Conservation (phyloP, 2,113 vertebrate species). For the Dolichallabes microphthalmus region DNA sequence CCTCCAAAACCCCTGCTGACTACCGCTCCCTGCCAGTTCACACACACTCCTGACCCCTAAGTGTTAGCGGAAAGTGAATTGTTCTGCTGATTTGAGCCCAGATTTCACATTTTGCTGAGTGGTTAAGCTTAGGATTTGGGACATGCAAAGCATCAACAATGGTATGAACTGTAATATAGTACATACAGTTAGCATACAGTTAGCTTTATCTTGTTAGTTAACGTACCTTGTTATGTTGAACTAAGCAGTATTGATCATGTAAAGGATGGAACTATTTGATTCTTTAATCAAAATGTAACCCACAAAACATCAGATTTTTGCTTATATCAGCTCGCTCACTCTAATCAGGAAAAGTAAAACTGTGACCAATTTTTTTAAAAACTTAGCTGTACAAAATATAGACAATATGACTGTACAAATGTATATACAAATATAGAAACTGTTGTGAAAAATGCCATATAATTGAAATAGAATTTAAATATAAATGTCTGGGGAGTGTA, state of each 20-base stretch:
- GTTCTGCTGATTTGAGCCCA: constrained; percentile 11
- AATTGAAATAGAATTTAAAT: no score
- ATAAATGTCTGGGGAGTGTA: no score
- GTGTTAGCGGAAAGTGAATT: constrained; percentile 11
- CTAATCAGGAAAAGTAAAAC: background rate
- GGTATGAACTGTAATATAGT: background rate
- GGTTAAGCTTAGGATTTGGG: background rate
- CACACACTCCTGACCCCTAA: constrained; percentile 26
- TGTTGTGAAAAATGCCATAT: no score
- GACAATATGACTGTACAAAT: no score
- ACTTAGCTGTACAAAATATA: no score
- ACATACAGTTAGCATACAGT: background rate
- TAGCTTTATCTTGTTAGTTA: background rate
- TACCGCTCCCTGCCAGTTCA: constrained; percentile 25
- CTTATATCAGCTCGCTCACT: background rate
- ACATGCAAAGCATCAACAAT: background rate
- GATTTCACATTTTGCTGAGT: background rate
- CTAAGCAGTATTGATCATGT: background rate
- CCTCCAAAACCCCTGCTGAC: constrained; percentile 27
- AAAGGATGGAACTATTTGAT: background rate
- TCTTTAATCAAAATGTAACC: background rate
- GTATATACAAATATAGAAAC: no score
- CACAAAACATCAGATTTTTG: background rate
- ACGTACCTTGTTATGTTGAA: background rate
- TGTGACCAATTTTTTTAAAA: background rate